phyloP scores from a whole-genome alignment of 2,888 invertebrate species.

The Desoria tigrina region DNA sequence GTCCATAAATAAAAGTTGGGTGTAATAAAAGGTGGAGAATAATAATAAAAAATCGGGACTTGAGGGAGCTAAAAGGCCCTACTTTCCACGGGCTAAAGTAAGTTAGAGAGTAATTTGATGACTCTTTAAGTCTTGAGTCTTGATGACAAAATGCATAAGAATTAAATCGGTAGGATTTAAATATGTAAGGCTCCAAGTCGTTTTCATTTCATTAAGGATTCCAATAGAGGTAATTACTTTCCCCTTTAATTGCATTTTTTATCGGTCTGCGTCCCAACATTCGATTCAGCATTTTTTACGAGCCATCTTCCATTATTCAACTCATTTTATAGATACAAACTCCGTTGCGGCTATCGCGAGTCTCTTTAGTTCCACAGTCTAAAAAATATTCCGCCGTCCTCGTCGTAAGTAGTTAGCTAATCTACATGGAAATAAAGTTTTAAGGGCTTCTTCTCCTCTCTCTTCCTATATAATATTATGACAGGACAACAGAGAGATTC shows the following conservation, averaged over 20 bases:
- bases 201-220: conserved; percentile 46
- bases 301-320: conserved; percentile 17
- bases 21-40: conserved; percentile 16
- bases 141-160: conserved; percentile 1
- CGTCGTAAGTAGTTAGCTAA: too few species aligned
- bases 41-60: neutral
- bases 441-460: too few species aligned
- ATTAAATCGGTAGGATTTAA: neutral
- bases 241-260: conserved; percentile 54
- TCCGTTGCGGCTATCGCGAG: conserved; percentile 6
- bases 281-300: conserved; percentile 53
- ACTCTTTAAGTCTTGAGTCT: too few species aligned
- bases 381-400: too few species aligned
- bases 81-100: too few species aligned
- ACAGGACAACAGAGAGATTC: too few species aligned
- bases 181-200: conserved; percentile 9
- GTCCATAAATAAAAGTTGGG: conserved; percentile 7
- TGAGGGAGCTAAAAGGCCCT: too few species aligned
- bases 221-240: conserved; percentile 51
- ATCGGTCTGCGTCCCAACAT: conserved; percentile 48
- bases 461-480: too few species aligned
- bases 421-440: too few species aligned
- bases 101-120: too few species aligned
- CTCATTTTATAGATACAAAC: neutral
- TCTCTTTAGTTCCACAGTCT: conserved; percentile 2